Evolutionary conservation across 2,797 vertebrate species (phyloP).

Genomic region (Stomatorhinus walkeri): DNA sequence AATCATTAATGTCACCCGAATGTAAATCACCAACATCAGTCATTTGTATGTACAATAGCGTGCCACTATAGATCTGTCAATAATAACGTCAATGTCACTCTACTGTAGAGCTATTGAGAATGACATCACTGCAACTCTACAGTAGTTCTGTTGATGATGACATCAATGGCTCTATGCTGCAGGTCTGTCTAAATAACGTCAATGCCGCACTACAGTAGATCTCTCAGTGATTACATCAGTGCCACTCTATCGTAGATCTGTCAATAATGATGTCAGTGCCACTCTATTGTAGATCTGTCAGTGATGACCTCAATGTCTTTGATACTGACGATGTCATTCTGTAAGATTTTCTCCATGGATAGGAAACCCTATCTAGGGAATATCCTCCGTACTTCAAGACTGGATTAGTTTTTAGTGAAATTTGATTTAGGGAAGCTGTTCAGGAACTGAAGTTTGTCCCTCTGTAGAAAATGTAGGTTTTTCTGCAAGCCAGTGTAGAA

Average conservation of each 20-base stretch:
- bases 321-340: background rate
- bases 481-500: background rate
- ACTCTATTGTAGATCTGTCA: background rate
- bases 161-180: background rate
- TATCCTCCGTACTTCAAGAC: background rate
- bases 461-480: background rate
- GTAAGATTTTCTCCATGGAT: background rate
- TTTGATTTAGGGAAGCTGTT: background rate
- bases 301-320: background rate
- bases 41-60: background rate
- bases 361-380: background rate
- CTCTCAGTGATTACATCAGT: background rate
- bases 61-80: background rate
- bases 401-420: background rate
- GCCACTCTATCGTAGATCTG: background rate
- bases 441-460: background rate
- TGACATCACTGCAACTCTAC: background rate
- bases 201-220: background rate
- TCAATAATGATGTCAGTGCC: background rate
- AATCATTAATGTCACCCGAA: background rate
- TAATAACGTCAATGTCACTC: background rate
- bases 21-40: background rate
- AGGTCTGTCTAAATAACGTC: background rate
- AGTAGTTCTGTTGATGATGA: background rate
- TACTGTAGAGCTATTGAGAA: background rate